Base-by-base conservation (phyloP, 2,113 vertebrate genomes). In the Bagarius yarrelli region DNA sequence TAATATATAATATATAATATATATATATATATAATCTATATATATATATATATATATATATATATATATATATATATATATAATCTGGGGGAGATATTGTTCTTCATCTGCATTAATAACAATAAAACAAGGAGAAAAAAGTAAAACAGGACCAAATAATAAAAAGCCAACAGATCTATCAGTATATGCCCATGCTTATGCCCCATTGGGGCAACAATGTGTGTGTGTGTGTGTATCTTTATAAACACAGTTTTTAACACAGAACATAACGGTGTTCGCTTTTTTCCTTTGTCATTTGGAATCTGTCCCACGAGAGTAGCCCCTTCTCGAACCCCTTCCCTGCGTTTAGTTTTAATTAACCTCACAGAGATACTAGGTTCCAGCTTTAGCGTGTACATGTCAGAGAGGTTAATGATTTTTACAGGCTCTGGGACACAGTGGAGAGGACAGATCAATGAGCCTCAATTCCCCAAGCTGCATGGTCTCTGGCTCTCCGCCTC, bases 291-390 rank as follows among this genome's bases (percentile, higher is more conserved):
- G 73, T 82, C 90, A 91, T 92, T 93, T 91, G 85, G 90, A 93
- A 92, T 88, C 87, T 91, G 89, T 91, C 87, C 90, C 91, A 84
- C 83, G 85, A 88, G 89, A 91, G 87, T 79, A 79, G 85, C 87
- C 88, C 86, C 76, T 81, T 80, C 67, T 83, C 77, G 16, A 69
- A 44, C 85, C 85, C 76, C 21, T 71, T 83, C 76, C 78, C 72
- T 63, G 84, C 88, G 87, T 90, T 91, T 93, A 92, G 92, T 93
- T 93, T 93, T 94, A 94, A 94, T 94, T 93, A 94, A 94, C 93
- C 93, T 94, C 90, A 88, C 88, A 91, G 90, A 93, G 93, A 93
- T 89, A 92, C 90, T 86, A 83, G 89, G 89, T 89, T 92, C 92
- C 91, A 89, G 89, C 89, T 93, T 90, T 75, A 90, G 90, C 87